Base-by-base conservation (phyloP, 2,797 vertebrate genomes). In the Meda fulgida region DNA sequence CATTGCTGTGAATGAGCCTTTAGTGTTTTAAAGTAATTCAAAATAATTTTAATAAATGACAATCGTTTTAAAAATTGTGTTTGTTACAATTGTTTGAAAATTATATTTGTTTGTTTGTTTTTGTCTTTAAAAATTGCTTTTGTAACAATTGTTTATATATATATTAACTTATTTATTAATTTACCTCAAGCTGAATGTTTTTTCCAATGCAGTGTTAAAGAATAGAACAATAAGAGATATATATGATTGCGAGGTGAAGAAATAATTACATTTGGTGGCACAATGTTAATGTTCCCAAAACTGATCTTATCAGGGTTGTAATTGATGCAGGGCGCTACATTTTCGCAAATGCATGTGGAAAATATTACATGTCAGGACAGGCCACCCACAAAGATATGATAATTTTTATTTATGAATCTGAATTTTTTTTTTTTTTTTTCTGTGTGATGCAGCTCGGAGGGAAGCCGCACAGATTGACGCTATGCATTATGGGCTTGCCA, bases 401-500 rank as follows among this genome's bases (percentile, higher is more conserved):
- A 0, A 40, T 5, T 75, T 72, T 65, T 0, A 75, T 65, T 48
- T 66, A 43, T 80, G 69, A 80, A 75, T 80, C 55, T 63, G 36
- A 38, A 75, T n/a, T 48, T 26, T 43, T 26, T n/a, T 48, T 26
- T 43, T 26, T 31, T 13, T 80, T 48, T 75, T 60, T 21, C 14
- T 18, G 21, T 19, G 31, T 16, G 34, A 5, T n/a, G 21, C 26
- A 18, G 31, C 29, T 8, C 1, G 46, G 26, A 46, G 13, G 69
- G 29, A 63, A 6, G 48, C 46, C 2, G 0, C 34, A 29, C 46
- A 84, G 82, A 77, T n/a, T 77, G 81, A 53, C 43, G 5, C 43
- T 67, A 66, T 75, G 71, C 71, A 76, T 83, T 66, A 40, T 69
- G 36, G 73, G 16, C 26, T 78, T 70, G 82, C 82, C 72, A 31